Base-by-base conservation (phyloP, 2,888 invertebrate species). In the Tenthredo scrophulariae region DNA sequence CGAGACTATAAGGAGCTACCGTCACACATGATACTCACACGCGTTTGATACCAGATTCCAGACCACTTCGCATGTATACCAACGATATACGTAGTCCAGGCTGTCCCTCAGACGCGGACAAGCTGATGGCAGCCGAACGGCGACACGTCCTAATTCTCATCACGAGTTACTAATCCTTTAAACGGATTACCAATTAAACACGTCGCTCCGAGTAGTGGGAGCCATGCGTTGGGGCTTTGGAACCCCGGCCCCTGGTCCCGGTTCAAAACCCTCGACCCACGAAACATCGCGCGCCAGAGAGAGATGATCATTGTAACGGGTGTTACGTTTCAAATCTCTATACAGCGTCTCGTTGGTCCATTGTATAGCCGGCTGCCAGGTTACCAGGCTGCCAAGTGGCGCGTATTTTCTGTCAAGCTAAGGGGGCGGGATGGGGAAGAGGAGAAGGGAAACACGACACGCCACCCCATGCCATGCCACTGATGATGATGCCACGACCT, bases 181-280 rank as follows among this genome's bases (percentile, higher is more conserved):
- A 93, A 92, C 92, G 92, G 93, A 92, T 93, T 93, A 92, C 91
- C 92, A 93, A 93, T 93, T 92, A 92, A 93, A 93, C 91, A 90
- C 89, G 91, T 92, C 91, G 91, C 88, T 85, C 79, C 86, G 88
- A 84, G 87, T 65, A 77, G 72, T 50, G 85, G 70, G 67, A 72
- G 85, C 80, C 80, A 80, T 80, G 80, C 80, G 54, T 80, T 58
- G 62, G 80, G 62, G 80, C 80, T 80, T 80, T 80, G 58, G 80
- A 58, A 22, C n/a, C 72, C 40, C 72, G n/a, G 40, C 43, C 43
- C 22, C 43, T 0, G 10, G 29, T 18, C 58, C n/a, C 75, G 79
- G 87, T 84, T 87, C 85, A 54, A 77, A 77, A 77, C 86, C 85
- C 84, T 46, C 75, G 85, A 70, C 29, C 70, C 50, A 84, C 50